These are phyloP conservation scores for Collichthys lucidus DNA, from an alignment of 2,113 vertebrate genomes.

Conservation along the genomic window DNA sequence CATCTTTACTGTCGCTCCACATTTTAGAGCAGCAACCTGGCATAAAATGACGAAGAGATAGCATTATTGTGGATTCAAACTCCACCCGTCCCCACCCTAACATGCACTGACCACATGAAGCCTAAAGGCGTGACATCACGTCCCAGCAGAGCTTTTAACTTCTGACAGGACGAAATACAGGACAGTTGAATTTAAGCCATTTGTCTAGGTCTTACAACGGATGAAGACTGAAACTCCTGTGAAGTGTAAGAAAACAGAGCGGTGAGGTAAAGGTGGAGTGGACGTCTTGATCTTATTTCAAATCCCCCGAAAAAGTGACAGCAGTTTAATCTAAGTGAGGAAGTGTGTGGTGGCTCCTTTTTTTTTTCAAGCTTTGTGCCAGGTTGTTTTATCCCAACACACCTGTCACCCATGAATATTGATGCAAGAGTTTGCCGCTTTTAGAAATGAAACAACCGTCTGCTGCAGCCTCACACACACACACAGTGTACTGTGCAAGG, in stretches of 20 bases:
- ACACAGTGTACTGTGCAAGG: background rate
- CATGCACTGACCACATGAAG: background rate
- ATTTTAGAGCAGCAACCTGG: background rate
- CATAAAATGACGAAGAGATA: background rate
- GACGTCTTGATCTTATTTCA: constrained; percentile 13
- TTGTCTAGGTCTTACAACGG: background rate
- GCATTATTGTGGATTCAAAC: background rate
- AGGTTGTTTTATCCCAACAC: constrained; percentile 32
- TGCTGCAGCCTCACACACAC: constrained; percentile 13
- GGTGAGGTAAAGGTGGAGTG: background rate
- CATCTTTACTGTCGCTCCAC: background rate
- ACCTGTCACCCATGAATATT: constrained; percentile 59
- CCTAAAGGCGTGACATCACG: background rate
- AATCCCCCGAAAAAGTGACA: background rate
- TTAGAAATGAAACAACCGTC: constrained; percentile 31
- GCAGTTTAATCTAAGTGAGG: constrained; percentile 5
- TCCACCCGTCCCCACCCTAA: background rate
- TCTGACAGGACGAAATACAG: background rate
- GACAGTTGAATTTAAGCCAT: too few species aligned
- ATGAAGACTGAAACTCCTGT: background rate
- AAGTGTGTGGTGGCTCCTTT: constrained; percentile 3
- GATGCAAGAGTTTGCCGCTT: constrained; percentile 20
- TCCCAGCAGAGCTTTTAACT: background rate
- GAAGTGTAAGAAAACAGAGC: background rate
- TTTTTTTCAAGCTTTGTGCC: constrained; percentile 4